Conservation (phyloP, 2,888 invertebrate species). For the Andrena praecox region DNA sequence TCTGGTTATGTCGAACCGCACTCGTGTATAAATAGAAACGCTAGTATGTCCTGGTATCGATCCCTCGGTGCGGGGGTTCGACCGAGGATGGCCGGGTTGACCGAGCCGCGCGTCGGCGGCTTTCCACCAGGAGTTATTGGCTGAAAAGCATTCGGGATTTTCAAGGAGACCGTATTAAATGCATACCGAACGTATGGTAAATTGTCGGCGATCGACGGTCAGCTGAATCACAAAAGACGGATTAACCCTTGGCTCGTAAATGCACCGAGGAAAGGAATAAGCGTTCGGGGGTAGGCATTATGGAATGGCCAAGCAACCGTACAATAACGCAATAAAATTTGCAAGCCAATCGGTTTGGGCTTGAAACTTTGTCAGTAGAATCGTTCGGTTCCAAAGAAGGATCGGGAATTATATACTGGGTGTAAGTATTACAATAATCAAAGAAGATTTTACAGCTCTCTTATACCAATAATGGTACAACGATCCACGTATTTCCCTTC, state of each 20-base stretch:
- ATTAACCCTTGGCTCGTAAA: constrained; percentile 23
- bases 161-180: constrained; percentile 18
- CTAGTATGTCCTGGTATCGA: constrained; percentile 71
- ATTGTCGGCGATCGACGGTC: constrained; percentile 33
- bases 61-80: constrained; percentile 66
- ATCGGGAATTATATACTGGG: too few species aligned
- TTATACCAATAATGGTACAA: neutral
- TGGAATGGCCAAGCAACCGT: neutral
- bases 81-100: constrained; percentile 71
- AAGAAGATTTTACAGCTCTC: neutral
- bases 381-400: neutral
- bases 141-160: constrained; percentile 49
- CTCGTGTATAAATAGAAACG: constrained; percentile 72
- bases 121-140: constrained; percentile 38
- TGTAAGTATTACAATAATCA: too few species aligned
- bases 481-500: too few species aligned
- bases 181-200: constrained; percentile 26
- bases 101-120: constrained; percentile 37
- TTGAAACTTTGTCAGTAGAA: neutral
- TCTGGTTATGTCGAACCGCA: constrained; percentile 61
- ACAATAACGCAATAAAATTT: constrained; percentile 24
- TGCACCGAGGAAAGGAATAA: constrained; percentile 9
- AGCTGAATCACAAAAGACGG: constrained; percentile 33
- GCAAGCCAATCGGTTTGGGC: neutral
- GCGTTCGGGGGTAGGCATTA: neutral